Base-by-base conservation (phyloP, 2,888 invertebrate species). In the Folsomia candida region DNA sequence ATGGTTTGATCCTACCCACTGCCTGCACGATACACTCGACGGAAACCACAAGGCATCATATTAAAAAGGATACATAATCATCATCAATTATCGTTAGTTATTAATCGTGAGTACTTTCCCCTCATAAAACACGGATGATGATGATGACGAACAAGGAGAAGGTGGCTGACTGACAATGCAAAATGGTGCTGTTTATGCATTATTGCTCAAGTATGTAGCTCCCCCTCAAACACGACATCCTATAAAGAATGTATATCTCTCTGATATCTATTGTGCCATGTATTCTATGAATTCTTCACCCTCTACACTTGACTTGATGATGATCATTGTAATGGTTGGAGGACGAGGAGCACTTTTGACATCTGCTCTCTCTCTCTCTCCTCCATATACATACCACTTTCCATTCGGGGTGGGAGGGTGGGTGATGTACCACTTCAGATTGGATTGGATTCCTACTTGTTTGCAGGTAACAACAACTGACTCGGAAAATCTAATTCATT, bases 101-200 rank as follows among this genome's bases (percentile, higher is more conserved):
- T 20, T 54, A 22, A 54, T 54, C 4, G 22, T 4, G 6, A 54
- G 20, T 54, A 54, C 54, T 54, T 54, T 6, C n/a, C 11, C 54
- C 54, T 54, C 54, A 54, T 54, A 54, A 54, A 54, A 22, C 54
- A 54, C 20, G 54, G 54, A 54, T 54, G 54, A n/a, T n/a, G 54
- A 54, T 6, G 54, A 54, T 47, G 18, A 11, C 9, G 54, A 54
- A 4, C 18, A 54, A 54, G 54, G 20, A 47, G 9, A 47, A 9
- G 47, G 18, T 11, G 47, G 47, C 47, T 47, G 18, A 47, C 47
- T 18, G 9, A 47, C 9, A 18, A 47, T 47, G 47, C 47, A 47
- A 47, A 47, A 47, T 47, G 18, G 18, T 47, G 18, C 9, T 47
- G 9, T 18, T 9, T 9, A 47, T 47, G 47, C 47, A 47, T 47